Evolutionary conservation across 2,113 vertebrate genomes (phyloP), one percentile per base, ranked within the genome.

Genomic region (Entelurus aequoreus): DNA sequence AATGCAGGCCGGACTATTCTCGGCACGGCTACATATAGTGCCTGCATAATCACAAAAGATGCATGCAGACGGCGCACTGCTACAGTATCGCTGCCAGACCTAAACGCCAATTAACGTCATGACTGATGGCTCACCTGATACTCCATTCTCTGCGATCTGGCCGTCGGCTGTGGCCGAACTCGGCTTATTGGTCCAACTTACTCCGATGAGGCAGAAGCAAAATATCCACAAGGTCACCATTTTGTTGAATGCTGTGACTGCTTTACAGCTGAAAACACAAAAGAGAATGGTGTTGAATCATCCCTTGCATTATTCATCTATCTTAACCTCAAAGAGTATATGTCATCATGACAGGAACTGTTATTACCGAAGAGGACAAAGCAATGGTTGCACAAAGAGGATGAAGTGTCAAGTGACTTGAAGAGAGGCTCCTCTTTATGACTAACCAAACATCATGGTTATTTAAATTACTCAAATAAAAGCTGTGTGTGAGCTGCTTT

Each of bases 1-100:
- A 87, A 86, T 83, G 74, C 67, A 74, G 74, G 75, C 71, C 19
- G 42, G 66, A 82, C 90, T 90, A 91, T 91, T 91, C 85, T 89
- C 77, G 82, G 88, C 82, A 40, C 2, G 55, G 79, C 78, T 51
- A 76, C 82, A 89, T 88, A 88, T 89, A 89, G 88, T 80, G 65
- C 54, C 54, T 60, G 70, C 62, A 74, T 79, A 71, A 83, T 74
- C 76, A 78, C 74, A 74, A 66, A 81, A 79, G 66, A 68, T 56
- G 64, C 68, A 81, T 19, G 58, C 16, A 69, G 52, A 63, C 42
- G 12, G 42, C 8, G 42, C 3, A 46, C 42, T 11, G 36, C 49
- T 47, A 67, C 6, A 60, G 61, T 69, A 36, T 28, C 19, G 53
- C 66, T 61, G 38, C n/a, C 53, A 60, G 28, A 61, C 21, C 53